Evolutionary conservation across 2,888 invertebrate genomes (phyloP).

Genomic region (Macropis europaea): DNA sequence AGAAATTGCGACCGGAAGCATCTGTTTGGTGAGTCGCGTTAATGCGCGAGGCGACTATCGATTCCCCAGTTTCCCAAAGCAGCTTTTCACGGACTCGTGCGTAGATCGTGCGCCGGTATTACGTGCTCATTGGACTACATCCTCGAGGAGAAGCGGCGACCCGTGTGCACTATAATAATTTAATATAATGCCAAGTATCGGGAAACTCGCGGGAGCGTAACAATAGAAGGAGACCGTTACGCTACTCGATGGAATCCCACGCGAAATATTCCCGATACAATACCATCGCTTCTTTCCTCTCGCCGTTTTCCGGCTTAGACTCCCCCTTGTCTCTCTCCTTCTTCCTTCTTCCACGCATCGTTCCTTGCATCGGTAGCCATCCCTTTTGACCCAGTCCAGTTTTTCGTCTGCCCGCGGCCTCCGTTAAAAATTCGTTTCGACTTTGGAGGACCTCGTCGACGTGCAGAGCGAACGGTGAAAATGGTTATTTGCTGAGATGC

Average conservation of each 20-base stretch:
- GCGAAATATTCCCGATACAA: constrained; percentile 63
- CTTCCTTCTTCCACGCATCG: neutral
- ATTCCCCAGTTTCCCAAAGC: constrained; percentile 48
- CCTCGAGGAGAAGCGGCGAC: constrained; percentile 21
- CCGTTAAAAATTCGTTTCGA: no score
- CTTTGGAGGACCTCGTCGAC: no score
- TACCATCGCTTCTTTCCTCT: constrained; percentile 42
- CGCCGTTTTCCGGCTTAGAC: constrained; percentile 24
- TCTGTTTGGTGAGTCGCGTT: neutral
- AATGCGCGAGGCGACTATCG: constrained; percentile 48
- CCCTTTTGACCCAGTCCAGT: no score
- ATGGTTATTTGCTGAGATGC: no score
- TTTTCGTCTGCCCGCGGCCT: no score
- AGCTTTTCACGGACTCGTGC: constrained; percentile 43
- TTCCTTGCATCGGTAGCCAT: neutral
- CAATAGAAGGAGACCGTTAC: constrained; percentile 51
- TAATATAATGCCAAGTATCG: constrained; percentile 68
- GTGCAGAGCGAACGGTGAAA: no score
- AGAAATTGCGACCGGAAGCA: constrained; percentile 21
- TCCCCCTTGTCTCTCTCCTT: neutral
- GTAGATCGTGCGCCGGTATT: constrained; percentile 45
- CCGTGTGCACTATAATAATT: constrained; percentile 64
- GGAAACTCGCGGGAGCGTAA: constrained; percentile 65
- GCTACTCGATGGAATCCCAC: constrained; percentile 54
- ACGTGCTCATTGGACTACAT: constrained; percentile 25